Evolutionary conservation across 1,140 invertebrate species (phyloP), one percentile per base, ranked within the genome.

Genomic region (Laupala kohalensis): DNA sequence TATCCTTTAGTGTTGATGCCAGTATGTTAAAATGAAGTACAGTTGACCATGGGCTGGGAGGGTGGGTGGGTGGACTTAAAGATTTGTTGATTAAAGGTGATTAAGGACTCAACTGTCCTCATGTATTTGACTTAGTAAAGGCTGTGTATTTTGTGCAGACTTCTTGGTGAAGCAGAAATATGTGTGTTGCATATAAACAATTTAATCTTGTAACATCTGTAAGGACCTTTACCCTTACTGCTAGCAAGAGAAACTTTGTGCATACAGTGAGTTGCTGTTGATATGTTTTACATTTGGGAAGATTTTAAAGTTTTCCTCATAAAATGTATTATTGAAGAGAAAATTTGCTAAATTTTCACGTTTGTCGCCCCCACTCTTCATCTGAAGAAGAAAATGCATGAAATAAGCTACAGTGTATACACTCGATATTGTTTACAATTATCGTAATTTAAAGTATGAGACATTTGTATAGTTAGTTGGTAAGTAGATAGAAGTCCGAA

Each of bases 141-240:
- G 71, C 73, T 74, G 73, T 74, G 72, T 73, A n/a, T 72, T 72
- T 72, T 72, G 71, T 72, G 71, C 71, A 72, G 65, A 72, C 71
- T 71, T 28, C 63, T 26, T 30, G 64, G 37, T 53, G 37, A 53
- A 53, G 37, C 37, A 26, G 26, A 65, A 65, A 62, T 71, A 30
- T 30, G 37, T 70, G 37, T 53, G 37, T 25, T 25, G 19, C 6
- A 67, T 29, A 27, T 27, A 64, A 23, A 53, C 19, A 72, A 67
- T 62, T 72, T 63, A 28, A 69, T 64, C 64, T 30, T 30, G n/a
- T 71, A 63, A 67, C 15, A 65, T 25, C 6, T 19, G 30, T 19
- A 71, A 30, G 19, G n/a, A 63, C n/a, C 24, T 70, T 25, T 62
- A 23, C 25, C 15, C n/a, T 53, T 25, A 25, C n/a, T 23, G 25